Evolutionary conservation across 2,888 invertebrate species (phyloP).

Genomic region (Mesorhabditis sp.): DNA sequence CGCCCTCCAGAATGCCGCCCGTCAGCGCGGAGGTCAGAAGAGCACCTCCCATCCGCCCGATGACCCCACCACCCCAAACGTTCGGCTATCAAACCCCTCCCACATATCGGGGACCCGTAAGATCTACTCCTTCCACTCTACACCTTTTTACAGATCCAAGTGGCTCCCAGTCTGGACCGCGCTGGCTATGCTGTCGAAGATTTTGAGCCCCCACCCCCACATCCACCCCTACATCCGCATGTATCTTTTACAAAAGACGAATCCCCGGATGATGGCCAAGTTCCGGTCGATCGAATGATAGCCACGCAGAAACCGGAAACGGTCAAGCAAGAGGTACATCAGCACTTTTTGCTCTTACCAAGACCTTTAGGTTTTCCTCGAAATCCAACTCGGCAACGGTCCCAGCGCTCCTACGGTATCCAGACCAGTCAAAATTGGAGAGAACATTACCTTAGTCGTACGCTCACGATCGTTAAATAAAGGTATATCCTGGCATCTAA

Average conservation of each 20-base stretch:
- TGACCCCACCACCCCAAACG: background rate
- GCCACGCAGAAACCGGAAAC: conserved; percentile 13
- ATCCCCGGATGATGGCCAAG: background rate
- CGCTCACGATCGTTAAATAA: background rate
- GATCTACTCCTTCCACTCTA: background rate
- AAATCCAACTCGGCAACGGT: conserved; percentile 50
- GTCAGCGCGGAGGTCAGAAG: background rate
- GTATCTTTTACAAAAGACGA: background rate
- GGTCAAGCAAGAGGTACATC: conserved; percentile 12
- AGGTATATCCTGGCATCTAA: background rate
- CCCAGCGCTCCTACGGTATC: conserved; percentile 43
- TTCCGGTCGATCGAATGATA: conserved; percentile 9
- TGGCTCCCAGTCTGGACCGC: no score
- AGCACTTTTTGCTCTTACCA: background rate
- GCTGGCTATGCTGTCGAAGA: no score
- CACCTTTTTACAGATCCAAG: no score
- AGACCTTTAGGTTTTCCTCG: conserved; percentile 33
- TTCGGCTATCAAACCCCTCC: background rate
- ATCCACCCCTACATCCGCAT: background rate
- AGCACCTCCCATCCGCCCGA: conserved; percentile 5
- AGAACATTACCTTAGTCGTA: conserved; percentile 52
- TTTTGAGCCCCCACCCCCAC: background rate
- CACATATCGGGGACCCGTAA: background rate
- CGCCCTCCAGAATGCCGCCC: conserved; percentile 1
- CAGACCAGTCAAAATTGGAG: conserved; percentile 51